Evolutionary conservation across 2,797 vertebrate genomes (phyloP).

Genomic region (Gallinago stenura): DNA sequence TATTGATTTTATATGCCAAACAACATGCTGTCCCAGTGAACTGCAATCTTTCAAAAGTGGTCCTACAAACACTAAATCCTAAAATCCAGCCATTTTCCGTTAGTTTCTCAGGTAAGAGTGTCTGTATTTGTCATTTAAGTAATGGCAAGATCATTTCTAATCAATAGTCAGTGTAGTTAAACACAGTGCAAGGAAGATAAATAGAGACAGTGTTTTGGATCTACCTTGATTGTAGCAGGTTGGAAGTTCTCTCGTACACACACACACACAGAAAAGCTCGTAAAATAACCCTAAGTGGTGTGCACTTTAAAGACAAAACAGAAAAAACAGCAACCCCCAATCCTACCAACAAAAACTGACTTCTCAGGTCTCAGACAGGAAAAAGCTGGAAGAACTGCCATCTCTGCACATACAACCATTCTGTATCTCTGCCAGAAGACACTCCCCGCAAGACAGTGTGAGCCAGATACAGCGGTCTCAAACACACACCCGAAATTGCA

Average conservation of each 20-base stretch:
- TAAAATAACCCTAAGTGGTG: neutral
- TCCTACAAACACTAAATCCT: neutral
- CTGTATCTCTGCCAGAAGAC: accelerated
- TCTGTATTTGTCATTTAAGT: neutral
- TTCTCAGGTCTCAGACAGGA: neutral
- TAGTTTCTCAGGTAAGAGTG: neutral
- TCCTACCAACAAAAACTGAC: neutral
- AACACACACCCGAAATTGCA: neutral
- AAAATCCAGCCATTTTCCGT: neutral
- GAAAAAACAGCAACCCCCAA: neutral
- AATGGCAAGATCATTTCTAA: neutral
- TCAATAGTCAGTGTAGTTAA: neutral
- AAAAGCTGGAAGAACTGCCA: neutral
- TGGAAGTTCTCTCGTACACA: neutral
- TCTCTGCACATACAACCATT: neutral
- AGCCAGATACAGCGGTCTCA: neutral
- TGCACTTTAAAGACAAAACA: neutral
- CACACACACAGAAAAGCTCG: neutral
- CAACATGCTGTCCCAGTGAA: neutral
- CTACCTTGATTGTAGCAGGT: neutral
- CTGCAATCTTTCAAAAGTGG: neutral
- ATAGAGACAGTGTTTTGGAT: neutral
- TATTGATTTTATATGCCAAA: neutral
- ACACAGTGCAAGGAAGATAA: neutral
- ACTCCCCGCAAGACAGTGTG: neutral